Conservation (phyloP, 2,113 vertebrate species). For the Gnathonemus echidnorhynchus region DNA sequence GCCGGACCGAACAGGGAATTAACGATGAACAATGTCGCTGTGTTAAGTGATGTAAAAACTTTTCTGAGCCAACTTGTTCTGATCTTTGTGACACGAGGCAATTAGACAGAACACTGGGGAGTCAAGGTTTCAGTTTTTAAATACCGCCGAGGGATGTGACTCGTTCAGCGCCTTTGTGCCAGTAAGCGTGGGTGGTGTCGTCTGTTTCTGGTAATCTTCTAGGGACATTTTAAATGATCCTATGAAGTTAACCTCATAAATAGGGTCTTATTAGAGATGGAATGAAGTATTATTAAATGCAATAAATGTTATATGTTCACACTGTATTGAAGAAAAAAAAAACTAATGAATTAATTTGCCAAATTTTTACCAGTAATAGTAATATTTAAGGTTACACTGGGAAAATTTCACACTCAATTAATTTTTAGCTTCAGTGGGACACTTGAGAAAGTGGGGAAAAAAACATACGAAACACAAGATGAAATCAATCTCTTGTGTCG, state of each 20-base stretch:
- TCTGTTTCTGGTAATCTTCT: conserved; percentile 15
- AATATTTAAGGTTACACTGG: not conserved
- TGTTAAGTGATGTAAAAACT: not conserved
- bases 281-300: not conserved
- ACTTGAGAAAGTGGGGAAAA: not conserved
- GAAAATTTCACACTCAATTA: not conserved
- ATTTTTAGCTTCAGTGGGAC: not conserved
- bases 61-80: not conserved
- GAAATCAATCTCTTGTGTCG: not conserved
- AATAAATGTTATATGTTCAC: not conserved
- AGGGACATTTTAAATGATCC: not conserved
- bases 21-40: not conserved
- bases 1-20: not conserved
- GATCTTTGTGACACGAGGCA: conserved; percentile 1
- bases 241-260: not conserved
- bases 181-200: not conserved
- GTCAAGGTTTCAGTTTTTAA: conserved; percentile 3
- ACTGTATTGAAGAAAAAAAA: not conserved
- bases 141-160: not conserved
- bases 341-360: not conserved
- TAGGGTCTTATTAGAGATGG: not conserved
- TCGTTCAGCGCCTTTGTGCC: not conserved
- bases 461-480: not conserved
- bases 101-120: not conserved
- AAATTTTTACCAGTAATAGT: not conserved